These are phyloP conservation scores for Amblyjoppa fuscipennis DNA, from an alignment of 2,888 invertebrate genomes.

Conservation along the genomic window DNA sequence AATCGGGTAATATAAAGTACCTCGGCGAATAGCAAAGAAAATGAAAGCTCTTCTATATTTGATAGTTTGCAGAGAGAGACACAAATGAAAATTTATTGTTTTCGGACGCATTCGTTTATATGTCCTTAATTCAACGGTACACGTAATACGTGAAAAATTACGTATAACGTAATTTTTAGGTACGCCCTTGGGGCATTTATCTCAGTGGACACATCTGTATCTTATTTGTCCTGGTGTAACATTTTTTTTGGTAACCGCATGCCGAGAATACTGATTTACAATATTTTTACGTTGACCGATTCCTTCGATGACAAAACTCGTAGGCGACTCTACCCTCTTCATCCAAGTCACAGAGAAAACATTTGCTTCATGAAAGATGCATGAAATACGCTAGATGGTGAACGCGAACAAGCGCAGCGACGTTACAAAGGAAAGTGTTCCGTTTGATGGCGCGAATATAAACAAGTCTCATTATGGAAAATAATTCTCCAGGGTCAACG, in stretches of 20 bases:
- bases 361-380: constrained; percentile 67
- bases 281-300: constrained; percentile 46
- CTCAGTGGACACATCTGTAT: not conserved
- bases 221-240: not conserved
- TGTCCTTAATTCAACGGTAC: not conserved
- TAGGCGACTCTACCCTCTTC: not conserved
- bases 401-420: constrained; percentile 16
- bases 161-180: not conserved
- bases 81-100: constrained; percentile 32
- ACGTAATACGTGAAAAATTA: not conserved
- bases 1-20: not conserved
- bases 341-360: not conserved
- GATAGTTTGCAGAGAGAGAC: not conserved
- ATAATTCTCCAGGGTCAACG: constrained; percentile 12
- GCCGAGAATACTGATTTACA: constrained; percentile 22
- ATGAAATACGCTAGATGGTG: constrained; percentile 59
- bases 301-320: constrained; percentile 18
- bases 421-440: constrained; percentile 67
- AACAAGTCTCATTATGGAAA: constrained; percentile 66
- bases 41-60: not conserved
- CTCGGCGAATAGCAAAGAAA: not conserved
- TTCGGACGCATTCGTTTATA: not conserved
- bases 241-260: constrained; percentile 21
- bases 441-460: constrained; percentile 67
- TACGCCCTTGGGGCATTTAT: not conserved